Conservation (phyloP, 2,113 vertebrate species). For the Ageneiosus marmoratus region DNA sequence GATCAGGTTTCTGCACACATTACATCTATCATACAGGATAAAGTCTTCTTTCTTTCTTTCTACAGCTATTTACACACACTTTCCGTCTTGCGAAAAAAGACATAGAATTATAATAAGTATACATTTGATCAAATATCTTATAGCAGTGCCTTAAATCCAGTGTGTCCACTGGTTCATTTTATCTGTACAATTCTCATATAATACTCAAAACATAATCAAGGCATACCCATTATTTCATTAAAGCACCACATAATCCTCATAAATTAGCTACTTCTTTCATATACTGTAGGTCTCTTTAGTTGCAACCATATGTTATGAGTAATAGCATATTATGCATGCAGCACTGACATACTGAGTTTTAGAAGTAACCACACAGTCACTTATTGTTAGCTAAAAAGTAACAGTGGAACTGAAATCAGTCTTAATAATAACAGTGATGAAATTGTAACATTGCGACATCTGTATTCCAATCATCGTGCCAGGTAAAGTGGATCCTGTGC, state of each 20-base stretch:
- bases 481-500: conserved; percentile 19
- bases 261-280: conserved; percentile 54
- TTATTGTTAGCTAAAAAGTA: conserved; percentile 32
- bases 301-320: conserved; percentile 68
- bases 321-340: conserved; percentile 73
- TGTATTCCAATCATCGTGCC: conserved; percentile 30
- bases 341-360: conserved; percentile 45
- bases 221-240: conserved; percentile 74
- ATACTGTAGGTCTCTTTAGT: conserved; percentile 23
- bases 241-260: conserved; percentile 76
- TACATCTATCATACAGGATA: conserved; percentile 42
- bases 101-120: conserved; percentile 70
- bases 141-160: conserved; percentile 80
- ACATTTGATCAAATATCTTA: conserved; percentile 80
- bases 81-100: conserved; percentile 79
- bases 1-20: conserved; percentile 43
- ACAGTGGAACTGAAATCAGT: conserved; percentile 3
- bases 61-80: conserved; percentile 69
- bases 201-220: conserved; percentile 81
- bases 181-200: conserved; percentile 77
- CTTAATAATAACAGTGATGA: conserved; percentile 6
- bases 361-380: conserved; percentile 49
- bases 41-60: conserved; percentile 30
- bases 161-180: conserved; percentile 76
- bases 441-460: not conserved